Conservation (phyloP, 1,140 invertebrate species). For the Hestina assimilis region DNA sequence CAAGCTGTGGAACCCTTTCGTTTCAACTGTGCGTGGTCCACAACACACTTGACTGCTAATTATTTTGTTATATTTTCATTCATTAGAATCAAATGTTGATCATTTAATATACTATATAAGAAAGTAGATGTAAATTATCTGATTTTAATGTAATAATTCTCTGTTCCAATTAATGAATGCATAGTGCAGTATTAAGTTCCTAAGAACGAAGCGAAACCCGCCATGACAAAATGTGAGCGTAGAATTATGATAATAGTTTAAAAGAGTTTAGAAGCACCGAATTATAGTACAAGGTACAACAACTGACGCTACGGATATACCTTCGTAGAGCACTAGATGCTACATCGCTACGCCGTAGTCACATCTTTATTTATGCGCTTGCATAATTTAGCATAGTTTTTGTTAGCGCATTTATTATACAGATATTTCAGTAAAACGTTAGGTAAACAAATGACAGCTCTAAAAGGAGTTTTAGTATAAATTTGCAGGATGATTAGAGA, state of each 20-base stretch:
- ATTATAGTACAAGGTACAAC: conserved; percentile 53
- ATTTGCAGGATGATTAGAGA: too few species aligned
- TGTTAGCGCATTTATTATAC: conserved; percentile 31
- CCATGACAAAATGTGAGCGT: conserved; percentile 62
- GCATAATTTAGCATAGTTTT: conserved; percentile 48
- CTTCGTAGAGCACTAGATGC: conserved; percentile 49
- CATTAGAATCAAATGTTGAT: too few species aligned
- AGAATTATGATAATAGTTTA: conserved; percentile 72
- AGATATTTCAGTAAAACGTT: conserved; percentile 22
- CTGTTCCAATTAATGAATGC: conserved; percentile 9
- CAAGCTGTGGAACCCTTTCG: too few species aligned
- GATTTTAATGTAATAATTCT: conserved; percentile 19
- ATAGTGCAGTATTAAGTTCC: conserved; percentile 15
- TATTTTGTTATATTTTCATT: too few species aligned
- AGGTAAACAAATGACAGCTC: conserved; percentile 19
- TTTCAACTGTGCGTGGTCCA: too few species aligned
- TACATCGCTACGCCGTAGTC: conserved; percentile 50
- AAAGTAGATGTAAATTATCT: not conserved
- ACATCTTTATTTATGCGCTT: conserved; percentile 40
- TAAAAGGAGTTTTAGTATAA: conserved; percentile 8
- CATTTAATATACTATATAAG: not conserved
- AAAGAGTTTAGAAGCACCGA: conserved; percentile 65
- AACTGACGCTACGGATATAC: conserved; percentile 47
- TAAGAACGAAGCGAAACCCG: conserved; percentile 40
- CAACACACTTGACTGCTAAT: too few species aligned